Evolutionary conservation across 2,113 vertebrate species (phyloP).

Genomic region (Steatornis caripensis): DNA sequence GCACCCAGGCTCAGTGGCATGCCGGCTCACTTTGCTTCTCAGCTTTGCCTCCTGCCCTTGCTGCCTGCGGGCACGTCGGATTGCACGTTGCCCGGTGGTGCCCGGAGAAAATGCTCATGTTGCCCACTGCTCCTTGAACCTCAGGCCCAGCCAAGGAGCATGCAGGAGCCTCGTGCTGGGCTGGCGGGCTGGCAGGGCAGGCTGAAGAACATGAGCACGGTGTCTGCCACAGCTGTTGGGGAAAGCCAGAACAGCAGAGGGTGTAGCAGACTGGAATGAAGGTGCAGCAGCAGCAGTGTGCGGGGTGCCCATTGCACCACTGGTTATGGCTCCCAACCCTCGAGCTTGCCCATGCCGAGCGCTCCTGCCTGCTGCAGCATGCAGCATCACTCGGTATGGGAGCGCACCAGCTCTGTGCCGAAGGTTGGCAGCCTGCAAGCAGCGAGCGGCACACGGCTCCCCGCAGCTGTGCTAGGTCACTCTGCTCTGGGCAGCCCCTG

Average conservation of each 20-base stretch:
- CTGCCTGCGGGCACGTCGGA: not conserved
- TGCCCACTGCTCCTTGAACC: not conserved
- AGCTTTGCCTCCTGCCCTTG: not conserved
- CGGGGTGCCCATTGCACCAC: rapidly evolving
- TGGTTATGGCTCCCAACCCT: not conserved
- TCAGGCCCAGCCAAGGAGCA: not conserved
- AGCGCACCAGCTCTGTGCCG: not conserved
- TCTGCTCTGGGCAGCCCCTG: not conserved
- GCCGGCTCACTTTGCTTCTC: rapidly evolving
- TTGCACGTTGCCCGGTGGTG: not conserved
- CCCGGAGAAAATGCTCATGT: rapidly evolving
- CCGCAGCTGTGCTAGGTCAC: not conserved
- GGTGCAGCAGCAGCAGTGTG: rapidly evolving
- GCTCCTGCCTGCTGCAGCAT: not conserved
- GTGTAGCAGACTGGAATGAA: not conserved
- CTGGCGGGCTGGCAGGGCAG: not conserved
- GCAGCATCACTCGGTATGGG: rapidly evolving
- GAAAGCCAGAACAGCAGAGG: not conserved
- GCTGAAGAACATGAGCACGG: not conserved
- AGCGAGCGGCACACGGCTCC: rapidly evolving
- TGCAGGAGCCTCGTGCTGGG: not conserved
- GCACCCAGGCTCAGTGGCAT: rapidly evolving
- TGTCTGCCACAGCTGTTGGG: not conserved
- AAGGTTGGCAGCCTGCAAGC: not conserved
- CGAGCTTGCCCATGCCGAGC: not conserved